Evolutionary conservation across 2,797 vertebrate species (phyloP), one percentile per base, ranked within the genome.

Genomic region (Hoplostethus atlanticus): DNA sequence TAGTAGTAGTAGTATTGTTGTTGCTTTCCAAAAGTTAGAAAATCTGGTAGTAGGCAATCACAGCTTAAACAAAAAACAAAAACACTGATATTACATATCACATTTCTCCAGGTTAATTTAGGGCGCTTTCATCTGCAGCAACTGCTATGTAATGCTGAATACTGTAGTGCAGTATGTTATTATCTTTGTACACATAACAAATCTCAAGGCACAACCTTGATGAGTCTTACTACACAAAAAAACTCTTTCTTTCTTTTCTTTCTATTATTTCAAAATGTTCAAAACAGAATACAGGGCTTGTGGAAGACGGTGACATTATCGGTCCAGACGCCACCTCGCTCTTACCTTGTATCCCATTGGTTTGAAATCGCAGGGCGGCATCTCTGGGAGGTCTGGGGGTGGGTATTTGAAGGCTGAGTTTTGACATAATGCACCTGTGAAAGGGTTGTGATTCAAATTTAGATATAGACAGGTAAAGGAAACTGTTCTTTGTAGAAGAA

Each of bases 341-440:
- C 89, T 92, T 94, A 99, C 97, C 91, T 94, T 84, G 73, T 97
- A 97, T 78, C 92, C 87, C 73, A 95, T 91, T 44, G 97, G 96
- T 36, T 76, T 90, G 86, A 97, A 97, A 87, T 92, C 89, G 78
- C 97, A 98, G 0, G 94, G 90, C 12, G 97, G 97, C 96, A 98
- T 98, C 79, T 89, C 88, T 56, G 91, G 91, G 46, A 89, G 40
- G 7, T 90, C 81, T 57, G 73, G 1, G 3, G 60, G 4, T n/a
- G 69, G 21, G 76, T 89, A 69, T 72, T 83, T 88, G 70, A 89
- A 34, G 70, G 83, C 61, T 3, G 91, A 84, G 79, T 91, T 91
- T 70, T 93, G 92, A 90, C 90, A 91, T 85, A 84, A 86, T 63
- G 75, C 79, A 84, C 93, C 96, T 96, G 79, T 62, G 12, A 75